Base-by-base conservation (phyloP, 2,888 invertebrate species). In the Chelonus formosanus region DNA sequence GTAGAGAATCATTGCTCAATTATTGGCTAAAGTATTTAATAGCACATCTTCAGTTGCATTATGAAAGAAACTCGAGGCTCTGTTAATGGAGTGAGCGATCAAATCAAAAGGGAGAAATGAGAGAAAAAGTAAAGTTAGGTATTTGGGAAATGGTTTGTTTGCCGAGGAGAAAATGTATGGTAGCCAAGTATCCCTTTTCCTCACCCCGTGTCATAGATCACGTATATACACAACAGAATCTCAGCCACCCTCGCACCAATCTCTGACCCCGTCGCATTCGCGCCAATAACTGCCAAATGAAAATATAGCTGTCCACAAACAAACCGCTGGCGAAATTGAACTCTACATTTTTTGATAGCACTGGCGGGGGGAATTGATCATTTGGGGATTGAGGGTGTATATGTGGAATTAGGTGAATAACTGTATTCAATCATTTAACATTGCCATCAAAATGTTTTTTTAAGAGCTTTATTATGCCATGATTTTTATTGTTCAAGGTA, bases 271-370 rank as follows among this genome's bases (percentile, higher is more conserved):
- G 59, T 58, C 63, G 61, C 74, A 75, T 76, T 78, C 77, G 78
- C 78, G 78, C 80, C 83, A 83, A 83, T 83, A 83, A 82, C 82
- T 81, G 79, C 82, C 82, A 81, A 83, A 83, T 83, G 83, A 83
- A 83, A 83, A 83, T 83, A 81, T 83, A 83, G 83, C 82, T 83
- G 81, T 82, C 76, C 70, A 78, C 77, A 83, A 83, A 83, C 79
- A 83, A 45, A 67, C 78, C 77, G 71, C 70, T 69, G 74, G 75
- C 66, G 43, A 59, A 36, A 36, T 61, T 60, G 50, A 34, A 52
- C 32, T 45, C 53, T 44, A 10, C 56, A 53, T 44, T 35, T n/a
- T 10, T 48, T 10, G n/a, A 48, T 48, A 48, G n/a, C 5, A 20
- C 4, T 48, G 48, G 44, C 40, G 57, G 47, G 53, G 55, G 43